Conservation (phyloP, 2,113 vertebrate genomes). For the Eleginops maclovinus region DNA sequence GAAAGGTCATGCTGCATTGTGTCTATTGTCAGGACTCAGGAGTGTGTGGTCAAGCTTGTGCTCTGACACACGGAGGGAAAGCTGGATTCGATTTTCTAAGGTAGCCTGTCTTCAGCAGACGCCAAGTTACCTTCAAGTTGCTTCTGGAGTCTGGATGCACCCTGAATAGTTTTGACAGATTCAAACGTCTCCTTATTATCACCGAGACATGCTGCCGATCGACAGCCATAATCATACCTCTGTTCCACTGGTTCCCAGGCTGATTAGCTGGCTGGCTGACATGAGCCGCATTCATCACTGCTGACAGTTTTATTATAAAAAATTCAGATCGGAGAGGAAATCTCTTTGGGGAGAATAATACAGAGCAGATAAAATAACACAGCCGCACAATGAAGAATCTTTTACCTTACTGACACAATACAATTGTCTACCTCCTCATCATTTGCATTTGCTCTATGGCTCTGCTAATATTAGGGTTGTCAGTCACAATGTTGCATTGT, state of each 20-base stretch:
- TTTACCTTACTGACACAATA: slow-evolving; percentile 19
- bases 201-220: slow-evolving; percentile 34
- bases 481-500: slow-evolving; percentile 36
- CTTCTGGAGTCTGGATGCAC: background rate
- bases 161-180: slow-evolving; percentile 17
- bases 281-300: slow-evolving; percentile 57
- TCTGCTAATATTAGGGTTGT: slow-evolving; percentile 21
- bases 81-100: slow-evolving; percentile 40
- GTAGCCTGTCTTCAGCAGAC: slow-evolving; percentile 14
- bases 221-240: slow-evolving; percentile 22
- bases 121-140: slow-evolving; percentile 1
- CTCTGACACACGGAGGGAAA: slow-evolving; percentile 30
- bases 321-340: slow-evolving; percentile 57
- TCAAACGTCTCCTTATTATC: slow-evolving; percentile 34
- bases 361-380: slow-evolving; percentile 34
- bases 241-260: slow-evolving; percentile 48
- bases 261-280: slow-evolving; percentile 60
- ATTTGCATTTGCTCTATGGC: slow-evolving; percentile 42
- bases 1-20: slow-evolving; percentile 68
- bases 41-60: slow-evolving; percentile 26
- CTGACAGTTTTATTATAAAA: slow-evolving; percentile 65
- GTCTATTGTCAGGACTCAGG: slow-evolving; percentile 42
- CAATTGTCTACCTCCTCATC: slow-evolving; percentile 22
- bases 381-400: slow-evolving; percentile 19
- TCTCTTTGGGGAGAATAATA: slow-evolving; percentile 30